Base-by-base conservation (phyloP, 2,113 vertebrate genomes). In the Aptenodytes patagonicus region DNA sequence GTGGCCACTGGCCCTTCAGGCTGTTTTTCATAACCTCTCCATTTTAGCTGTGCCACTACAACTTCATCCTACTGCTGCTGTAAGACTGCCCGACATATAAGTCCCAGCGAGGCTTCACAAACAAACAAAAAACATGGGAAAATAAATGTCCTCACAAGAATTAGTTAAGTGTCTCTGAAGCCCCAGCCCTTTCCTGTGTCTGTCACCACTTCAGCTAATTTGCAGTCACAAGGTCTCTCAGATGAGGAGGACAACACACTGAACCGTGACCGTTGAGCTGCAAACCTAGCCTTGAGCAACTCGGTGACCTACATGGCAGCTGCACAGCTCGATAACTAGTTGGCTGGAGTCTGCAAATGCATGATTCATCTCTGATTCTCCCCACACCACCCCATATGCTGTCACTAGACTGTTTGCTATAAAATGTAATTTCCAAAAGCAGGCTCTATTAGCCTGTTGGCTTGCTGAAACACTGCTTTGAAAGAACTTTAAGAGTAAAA, bases 261-360 rank as follows among this genome's bases (percentile, higher is more conserved):
- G 65, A 66, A 90, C 94, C 64, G 57, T 11, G 25, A 96, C 80
- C 83, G 91, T 34, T 95, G 91, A 70, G 87, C 64, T 60, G 66
- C 69, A 94, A 81, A 87, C 80, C 69, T 96, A 95, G 85, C 95
- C 96, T 70, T 93, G 49, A 95, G 96, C 91, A 5, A 90, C 58
- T 84, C 47, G 54, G 61, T 96, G 94, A 94, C 96, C 96, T 96
- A 97, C 68, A 95, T 97, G 93, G 87, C 75, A 83, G 60, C 38
- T 71, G 73, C 46, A 47, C 64, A 93, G 87, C 69, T 91, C 57
- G 0, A 46, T 96, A 95, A 89, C 83, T 49, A 83, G 87, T 79
- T 93, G 91, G 91, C 83, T 81, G 78, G 52, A 95, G 68, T 70
- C 64, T 60, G 44, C 49, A 94, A 94, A 83, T 51, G 28, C 24